Evolutionary conservation across 2,888 invertebrate species (phyloP).

Genomic region (Heliconius sara): DNA sequence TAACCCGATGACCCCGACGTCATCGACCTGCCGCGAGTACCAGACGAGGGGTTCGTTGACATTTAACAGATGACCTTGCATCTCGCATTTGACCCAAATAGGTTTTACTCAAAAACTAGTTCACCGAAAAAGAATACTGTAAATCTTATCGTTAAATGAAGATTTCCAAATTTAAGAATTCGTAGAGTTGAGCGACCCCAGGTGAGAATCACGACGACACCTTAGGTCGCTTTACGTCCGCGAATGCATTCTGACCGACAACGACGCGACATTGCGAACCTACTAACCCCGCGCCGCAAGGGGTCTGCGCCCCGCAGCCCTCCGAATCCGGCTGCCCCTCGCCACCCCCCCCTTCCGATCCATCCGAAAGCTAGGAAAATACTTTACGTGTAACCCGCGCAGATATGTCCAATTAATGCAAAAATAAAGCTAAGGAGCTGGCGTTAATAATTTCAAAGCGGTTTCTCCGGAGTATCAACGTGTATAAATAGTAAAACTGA

Average conservation of each 20-base stretch:
- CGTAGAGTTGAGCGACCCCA: slow-evolving; percentile 73
- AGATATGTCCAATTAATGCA: slow-evolving; percentile 56
- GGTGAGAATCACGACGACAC: slow-evolving; percentile 78
- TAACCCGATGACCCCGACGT: slow-evolving; percentile 70
- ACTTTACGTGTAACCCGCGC: slow-evolving; percentile 75
- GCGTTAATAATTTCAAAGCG: slow-evolving; percentile 49
- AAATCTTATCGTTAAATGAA: background rate
- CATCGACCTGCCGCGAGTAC: slow-evolving; percentile 79
- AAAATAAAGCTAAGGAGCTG: slow-evolving; percentile 39
- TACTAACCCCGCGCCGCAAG: slow-evolving; percentile 82
- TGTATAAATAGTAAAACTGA: slow-evolving; percentile 62
- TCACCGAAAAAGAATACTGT: background rate
- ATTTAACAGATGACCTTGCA: slow-evolving; percentile 79
- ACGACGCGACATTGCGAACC: slow-evolving; percentile 83
- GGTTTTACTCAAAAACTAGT: slow-evolving; percentile 50
- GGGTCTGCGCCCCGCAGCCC: slow-evolving; percentile 81
- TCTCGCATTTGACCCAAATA: slow-evolving; percentile 74
- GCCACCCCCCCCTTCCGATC: slow-evolving; percentile 71
- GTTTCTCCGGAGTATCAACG: slow-evolving; percentile 55
- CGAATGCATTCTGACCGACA: slow-evolving; percentile 83
- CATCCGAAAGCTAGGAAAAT: slow-evolving; percentile 82
- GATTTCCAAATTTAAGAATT: slow-evolving; percentile 45
- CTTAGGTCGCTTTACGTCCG: slow-evolving; percentile 82
- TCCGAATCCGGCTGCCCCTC: slow-evolving; percentile 76
- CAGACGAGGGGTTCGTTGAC: slow-evolving; percentile 80